Evolutionary conservation across 2,888 invertebrate species (phyloP).

Genomic region (Phytoseiulus persimilis): DNA sequence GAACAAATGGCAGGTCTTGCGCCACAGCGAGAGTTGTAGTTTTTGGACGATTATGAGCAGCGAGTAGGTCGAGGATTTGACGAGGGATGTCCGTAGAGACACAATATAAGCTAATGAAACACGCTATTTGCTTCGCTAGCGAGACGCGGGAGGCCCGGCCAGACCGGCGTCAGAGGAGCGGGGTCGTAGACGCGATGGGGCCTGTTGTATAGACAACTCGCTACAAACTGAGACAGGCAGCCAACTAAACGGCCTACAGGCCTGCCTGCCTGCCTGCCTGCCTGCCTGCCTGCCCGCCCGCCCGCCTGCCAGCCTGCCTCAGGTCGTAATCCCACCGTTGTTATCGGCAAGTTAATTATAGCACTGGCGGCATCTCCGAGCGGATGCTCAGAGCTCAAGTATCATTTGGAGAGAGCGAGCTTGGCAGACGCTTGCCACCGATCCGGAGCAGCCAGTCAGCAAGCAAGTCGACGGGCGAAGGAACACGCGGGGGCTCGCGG

Average conservation of each 20-base stretch:
- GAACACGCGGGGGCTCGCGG: background rate
- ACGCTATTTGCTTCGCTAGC: background rate
- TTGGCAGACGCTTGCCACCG: background rate
- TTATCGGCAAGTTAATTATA: constrained; percentile 5
- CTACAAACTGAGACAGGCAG: constrained; percentile 5
- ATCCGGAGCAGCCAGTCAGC: background rate
- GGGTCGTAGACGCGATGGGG: background rate
- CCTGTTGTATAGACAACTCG: background rate
- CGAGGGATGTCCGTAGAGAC: background rate
- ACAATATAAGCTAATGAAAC: constrained; percentile 5
- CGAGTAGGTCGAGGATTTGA: background rate
- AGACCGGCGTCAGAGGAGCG: no score
- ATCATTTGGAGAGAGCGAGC: background rate
- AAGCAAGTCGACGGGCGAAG: background rate
- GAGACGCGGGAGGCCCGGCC: background rate
- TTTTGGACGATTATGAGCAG: background rate
- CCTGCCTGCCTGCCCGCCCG: background rate
- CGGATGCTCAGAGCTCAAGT: background rate
- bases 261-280: background rate
- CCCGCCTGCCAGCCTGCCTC: background rate
- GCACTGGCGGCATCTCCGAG: background rate
- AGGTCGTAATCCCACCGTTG: constrained; percentile 5
- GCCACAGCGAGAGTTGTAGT: background rate
- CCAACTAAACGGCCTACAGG: background rate
- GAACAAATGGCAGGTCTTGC: background rate